These are phyloP conservation scores for Callipepla squamata DNA, from an alignment of 2,113 vertebrate species.

Conservation along the genomic window DNA sequence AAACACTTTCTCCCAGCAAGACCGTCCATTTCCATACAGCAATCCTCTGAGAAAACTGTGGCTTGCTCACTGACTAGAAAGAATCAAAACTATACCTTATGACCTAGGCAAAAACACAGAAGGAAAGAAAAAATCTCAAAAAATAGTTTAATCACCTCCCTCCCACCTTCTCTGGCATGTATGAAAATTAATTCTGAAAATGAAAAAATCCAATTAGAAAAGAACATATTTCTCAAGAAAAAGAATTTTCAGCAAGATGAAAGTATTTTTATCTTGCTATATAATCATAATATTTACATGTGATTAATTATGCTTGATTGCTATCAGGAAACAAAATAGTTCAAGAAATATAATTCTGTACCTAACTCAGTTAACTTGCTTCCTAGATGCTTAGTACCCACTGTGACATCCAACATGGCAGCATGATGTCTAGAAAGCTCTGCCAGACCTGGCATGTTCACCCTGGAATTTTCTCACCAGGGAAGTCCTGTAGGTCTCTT, in stretches of 20 bases:
- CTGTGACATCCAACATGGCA: fast-evolving
- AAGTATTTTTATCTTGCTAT: not conserved
- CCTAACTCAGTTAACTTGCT: not conserved
- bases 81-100: not conserved
- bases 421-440: not conserved
- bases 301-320: constrained; percentile 24
- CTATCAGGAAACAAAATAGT: not conserved
- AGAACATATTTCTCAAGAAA: not conserved
- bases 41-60: constrained; percentile 4
- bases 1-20: not conserved
- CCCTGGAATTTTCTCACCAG: not conserved
- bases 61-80: constrained; percentile 11
- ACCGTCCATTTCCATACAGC: not conserved
- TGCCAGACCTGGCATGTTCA: not conserved
- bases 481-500: not conserved
- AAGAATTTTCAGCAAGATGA: not conserved
- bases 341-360: not conserved
- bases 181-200: not conserved
- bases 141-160: not conserved
- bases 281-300: not conserved
- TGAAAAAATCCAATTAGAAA: not conserved
- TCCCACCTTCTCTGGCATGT: not conserved
- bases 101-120: not conserved
- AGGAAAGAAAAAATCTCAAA: not conserved
- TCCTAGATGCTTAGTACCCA: not conserved